phyloP scores from a whole-genome alignment of 1,140 invertebrate species.

The Drosophila simulans region DNA sequence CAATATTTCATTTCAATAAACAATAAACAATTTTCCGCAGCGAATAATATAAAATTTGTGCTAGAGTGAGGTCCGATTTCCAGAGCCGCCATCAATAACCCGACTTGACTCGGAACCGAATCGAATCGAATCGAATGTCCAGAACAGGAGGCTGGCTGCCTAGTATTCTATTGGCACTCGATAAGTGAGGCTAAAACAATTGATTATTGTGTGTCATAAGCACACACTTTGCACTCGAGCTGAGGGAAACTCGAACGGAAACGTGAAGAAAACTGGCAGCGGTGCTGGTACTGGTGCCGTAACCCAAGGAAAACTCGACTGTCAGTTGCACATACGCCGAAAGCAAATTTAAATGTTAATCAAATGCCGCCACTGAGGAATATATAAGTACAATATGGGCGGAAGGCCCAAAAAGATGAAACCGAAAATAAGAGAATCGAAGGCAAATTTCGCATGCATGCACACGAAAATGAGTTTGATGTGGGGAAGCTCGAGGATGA shows the following conservation, averaged over 20 bases:
- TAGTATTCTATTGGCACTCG: constrained; percentile 34
- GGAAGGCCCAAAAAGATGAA: constrained; percentile 41
- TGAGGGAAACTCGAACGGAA: constrained; percentile 38
- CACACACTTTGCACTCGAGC: constrained; percentile 52
- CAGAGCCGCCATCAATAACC: constrained; percentile 48
- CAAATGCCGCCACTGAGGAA: constrained; percentile 59
- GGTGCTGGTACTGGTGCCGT: background rate
- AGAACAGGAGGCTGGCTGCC: constrained; percentile 11
- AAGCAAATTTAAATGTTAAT: constrained; percentile 81
- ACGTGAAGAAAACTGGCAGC: constrained; percentile 37
- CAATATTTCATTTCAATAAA: constrained; percentile 72
- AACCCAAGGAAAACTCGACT: constrained; percentile 55
- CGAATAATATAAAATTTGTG: constrained; percentile 54
- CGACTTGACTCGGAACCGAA: constrained; percentile 14
- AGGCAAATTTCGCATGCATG: constrained; percentile 75
- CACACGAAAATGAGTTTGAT: constrained; percentile 81
- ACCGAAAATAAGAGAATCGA: constrained; percentile 41
- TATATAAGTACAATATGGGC: constrained; percentile 12
- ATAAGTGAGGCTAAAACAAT: constrained; percentile 69
- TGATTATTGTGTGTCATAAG: constrained; percentile 81
- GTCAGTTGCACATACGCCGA: constrained; percentile 70
- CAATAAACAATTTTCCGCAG: constrained; percentile 74
- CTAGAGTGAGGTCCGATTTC: constrained; percentile 8
- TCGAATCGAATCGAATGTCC: constrained; percentile 43
- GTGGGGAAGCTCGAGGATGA: constrained; percentile 35